Conservation (phyloP, 2,888 invertebrate genomes). For the Brachyptera risi region DNA sequence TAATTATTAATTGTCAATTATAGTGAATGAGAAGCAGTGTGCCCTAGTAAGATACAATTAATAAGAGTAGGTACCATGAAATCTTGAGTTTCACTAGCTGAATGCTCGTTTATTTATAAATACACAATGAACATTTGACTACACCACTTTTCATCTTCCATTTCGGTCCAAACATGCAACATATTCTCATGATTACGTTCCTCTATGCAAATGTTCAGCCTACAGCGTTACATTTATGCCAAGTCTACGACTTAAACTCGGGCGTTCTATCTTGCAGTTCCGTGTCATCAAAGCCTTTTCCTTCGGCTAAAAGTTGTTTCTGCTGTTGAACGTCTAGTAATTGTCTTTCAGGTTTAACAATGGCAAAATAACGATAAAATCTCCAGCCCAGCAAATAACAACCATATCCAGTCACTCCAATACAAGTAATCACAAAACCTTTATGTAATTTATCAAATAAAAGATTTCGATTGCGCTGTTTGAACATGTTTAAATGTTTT, state of each 20-base stretch:
- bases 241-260: conserved; percentile 2
- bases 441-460: conserved; percentile 52
- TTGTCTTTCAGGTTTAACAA: conserved; percentile 46
- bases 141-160: no score
- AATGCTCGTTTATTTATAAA: no score
- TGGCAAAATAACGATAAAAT: conserved; percentile 49
- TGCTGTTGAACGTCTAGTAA: conserved; percentile 45
- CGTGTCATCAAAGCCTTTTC: conserved; percentile 31
- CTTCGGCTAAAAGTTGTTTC: conserved; percentile 48
- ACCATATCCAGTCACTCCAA: conserved; percentile 53
- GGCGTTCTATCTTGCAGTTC: neutral
- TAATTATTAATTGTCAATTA: no score
- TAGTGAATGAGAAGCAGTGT: no score
- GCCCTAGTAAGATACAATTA: no score
- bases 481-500: conserved; percentile 43
- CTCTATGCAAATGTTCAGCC: no score
- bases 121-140: no score
- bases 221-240: no score
- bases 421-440: conserved; percentile 52
- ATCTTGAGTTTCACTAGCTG: no score
- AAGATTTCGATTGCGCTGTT: conserved; percentile 42
- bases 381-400: conserved; percentile 47
- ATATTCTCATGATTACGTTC: no score
- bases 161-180: no score
- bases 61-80: no score